Conservation (phyloP, 2,113 vertebrate species). For the Barbus barbus region DNA sequence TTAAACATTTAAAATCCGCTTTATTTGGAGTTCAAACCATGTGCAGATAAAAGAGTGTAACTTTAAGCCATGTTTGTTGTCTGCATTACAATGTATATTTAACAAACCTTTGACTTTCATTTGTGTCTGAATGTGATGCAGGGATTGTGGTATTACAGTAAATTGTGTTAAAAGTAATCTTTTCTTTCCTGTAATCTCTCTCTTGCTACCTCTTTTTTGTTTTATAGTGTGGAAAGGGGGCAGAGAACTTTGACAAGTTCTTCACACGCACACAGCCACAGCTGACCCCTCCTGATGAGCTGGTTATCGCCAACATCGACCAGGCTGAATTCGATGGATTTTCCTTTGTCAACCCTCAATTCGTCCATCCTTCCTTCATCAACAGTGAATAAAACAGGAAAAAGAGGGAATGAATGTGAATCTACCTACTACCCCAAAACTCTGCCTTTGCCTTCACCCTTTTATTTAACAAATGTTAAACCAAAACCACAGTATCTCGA, state of each 20-base stretch:
- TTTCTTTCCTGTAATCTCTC: background rate
- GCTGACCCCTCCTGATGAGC: too few species aligned
- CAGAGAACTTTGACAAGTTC: too few species aligned
- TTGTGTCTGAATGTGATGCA: background rate
- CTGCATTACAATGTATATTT: background rate
- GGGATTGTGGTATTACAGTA: background rate
- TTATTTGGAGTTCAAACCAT: background rate
- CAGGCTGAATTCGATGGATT: too few species aligned
- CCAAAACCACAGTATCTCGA: too few species aligned
- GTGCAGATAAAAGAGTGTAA: background rate
- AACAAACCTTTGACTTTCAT: background rate
- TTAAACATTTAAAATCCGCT: background rate
- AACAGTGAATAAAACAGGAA: slow-evolving; percentile 75
- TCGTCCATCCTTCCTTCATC: slow-evolving; percentile 77
- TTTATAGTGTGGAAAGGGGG: too few species aligned
- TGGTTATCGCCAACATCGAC: too few species aligned
- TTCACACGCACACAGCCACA: too few species aligned
- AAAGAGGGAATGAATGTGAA: background rate
- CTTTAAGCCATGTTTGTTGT: background rate
- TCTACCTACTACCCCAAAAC: slow-evolving; percentile 45
- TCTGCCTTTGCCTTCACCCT: slow-evolving; percentile 39
- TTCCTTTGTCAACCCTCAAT: slow-evolving; percentile 56
- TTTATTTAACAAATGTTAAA: slow-evolving; percentile 5
- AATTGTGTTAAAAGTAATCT: background rate
- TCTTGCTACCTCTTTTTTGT: slow-evolving; percentile 67